Evolutionary conservation across 2,113 vertebrate genomes (phyloP), one percentile per base, ranked within the genome.

Genomic region (Eretmochelys imbricata): DNA sequence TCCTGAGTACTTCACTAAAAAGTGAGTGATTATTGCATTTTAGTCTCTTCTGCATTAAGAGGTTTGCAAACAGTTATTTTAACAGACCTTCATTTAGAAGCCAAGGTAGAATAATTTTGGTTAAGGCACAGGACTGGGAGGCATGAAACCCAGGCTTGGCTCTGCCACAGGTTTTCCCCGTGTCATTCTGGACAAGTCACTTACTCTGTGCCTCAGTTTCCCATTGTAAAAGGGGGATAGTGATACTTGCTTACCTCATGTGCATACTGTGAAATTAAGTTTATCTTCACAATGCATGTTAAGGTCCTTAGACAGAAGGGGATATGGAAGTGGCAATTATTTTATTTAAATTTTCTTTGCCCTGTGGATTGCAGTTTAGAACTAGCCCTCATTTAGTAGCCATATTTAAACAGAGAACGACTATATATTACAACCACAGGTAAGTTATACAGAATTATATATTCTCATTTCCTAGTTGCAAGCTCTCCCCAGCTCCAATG

Each of bases 1-100:
- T 72, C 49, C 0, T 0, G 13, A 88, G 53, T 31, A 1, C n/a
- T 17, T 76, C 11, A 1, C 38, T 80, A 50, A 51, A 49, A 35
- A 53, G 8, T 22, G 27, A 29, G n/a, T 46, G 72, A 42, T 20
- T 75, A 76, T 46, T 76, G 72, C 42, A 76, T 14, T 11, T 75
- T 75, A 42, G n/a, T 42, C 38, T 42, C n/a, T 65, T 65, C 62
- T 65, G 31, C 62, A 29, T 65, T 35, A 35, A n/a, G 35, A 20
- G 17, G n/a, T 72, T 65, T 65, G 31, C 62, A 35, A 31, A n/a
- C 55, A 59, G 24, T 25, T 38, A n/a, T n/a, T 69, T 38, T 19
- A 72, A 72, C 24, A 27, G 3, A 48, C 25, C 75, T 46, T 78
- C 42, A 27, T 78, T 78, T 78, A 48, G 75, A 48, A 78, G 42